Percentiles rank a stretch among this genome's conserved stretches.
Evolutionary conservation across 1,140 invertebrate genomes (phyloP).

Genomic region (Eulimnadia texana): DNA sequence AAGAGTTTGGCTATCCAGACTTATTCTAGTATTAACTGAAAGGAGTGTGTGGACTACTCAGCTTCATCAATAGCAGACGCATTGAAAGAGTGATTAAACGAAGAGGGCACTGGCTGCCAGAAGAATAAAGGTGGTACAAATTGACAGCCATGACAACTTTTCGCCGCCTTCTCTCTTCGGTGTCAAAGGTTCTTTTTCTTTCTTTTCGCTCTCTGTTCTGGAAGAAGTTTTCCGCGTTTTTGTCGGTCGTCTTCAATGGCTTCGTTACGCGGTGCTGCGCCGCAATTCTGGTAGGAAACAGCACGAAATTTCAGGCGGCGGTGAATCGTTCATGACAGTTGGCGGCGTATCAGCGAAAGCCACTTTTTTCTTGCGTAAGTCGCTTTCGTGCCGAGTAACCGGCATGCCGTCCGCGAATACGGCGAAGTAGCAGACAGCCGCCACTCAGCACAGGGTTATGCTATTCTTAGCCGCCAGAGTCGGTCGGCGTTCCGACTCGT

Average conservation of each 20-base stretch:
- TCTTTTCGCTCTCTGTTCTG: not conserved
- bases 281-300: not conserved
- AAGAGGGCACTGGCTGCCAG: conserved; percentile 12
- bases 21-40: not conserved
- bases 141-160: conserved; percentile 16
- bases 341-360: not conserved
- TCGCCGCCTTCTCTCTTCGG: conserved; percentile 9
- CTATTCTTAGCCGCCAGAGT: not conserved
- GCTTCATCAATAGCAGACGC: conserved; percentile 16
- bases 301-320: not conserved
- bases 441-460: not conserved
- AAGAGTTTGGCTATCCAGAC: too few relatives aligned
- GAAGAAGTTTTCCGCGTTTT: not conserved
- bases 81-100: conserved; percentile 14
- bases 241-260: too few relatives aligned
- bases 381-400: not conserved
- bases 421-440: not conserved
- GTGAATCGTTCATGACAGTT: not conserved
- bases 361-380: not conserved
- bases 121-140: conserved; percentile 14
- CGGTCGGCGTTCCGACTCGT: not conserved
- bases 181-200: conserved; percentile 5
- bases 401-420: not conserved
- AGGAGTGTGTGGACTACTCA: not conserved
- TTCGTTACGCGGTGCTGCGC: too few relatives aligned